Base-by-base conservation (phyloP, 53 echinoderm and acorn worm species). In the Arbacia lixula region DNA sequence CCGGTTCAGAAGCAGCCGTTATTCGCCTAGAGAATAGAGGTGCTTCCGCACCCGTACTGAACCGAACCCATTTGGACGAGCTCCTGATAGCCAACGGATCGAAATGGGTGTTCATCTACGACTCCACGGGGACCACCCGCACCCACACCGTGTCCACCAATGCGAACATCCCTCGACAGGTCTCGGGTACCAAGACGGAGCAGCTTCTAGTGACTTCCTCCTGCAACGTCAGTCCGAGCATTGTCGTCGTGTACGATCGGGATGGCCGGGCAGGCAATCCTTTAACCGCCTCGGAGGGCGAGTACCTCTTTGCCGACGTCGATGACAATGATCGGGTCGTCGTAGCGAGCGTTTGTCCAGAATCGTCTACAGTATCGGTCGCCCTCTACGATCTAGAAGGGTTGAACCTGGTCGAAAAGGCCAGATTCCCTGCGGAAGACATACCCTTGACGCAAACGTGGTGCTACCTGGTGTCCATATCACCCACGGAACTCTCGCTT, bases 61-160 rank as follows among this genome's bases (percentile, higher is more conserved):
- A 33, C 74, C 50, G 51, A 5, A 53, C 51, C 22, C 74, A 51
- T 8, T 74, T 35, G 21, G 74, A 74, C 34, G 74, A 74, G 53
- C 50, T 74, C 12, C 33, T 74, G 31, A 53, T 74, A 14, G 27
- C 54, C 19, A 74, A 74, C 26, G 20, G 35, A 12, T 19, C 74
- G 20, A 74, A 74, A 3, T 3, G 53, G 2, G 54, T 74, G 0
- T 53, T 26, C 32, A 53, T 74, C 35, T 74, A 74, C 34, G 74
- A 74, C n/a, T 20, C 52, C 0, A 74, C 74, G 1, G 74, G 74
- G 1, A 34, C 3, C 74, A 74, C 25, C 2, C 12, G 50, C 12
- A 53, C 50, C 20, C 53, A 53, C 21, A 74, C 53, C 16, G 22
- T 74, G 20, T 53, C 25, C 33, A 74, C 34, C 50, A 74, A 74